phyloP scores from a whole-genome alignment of 2,797 vertebrate species.

The Columba guinea region DNA sequence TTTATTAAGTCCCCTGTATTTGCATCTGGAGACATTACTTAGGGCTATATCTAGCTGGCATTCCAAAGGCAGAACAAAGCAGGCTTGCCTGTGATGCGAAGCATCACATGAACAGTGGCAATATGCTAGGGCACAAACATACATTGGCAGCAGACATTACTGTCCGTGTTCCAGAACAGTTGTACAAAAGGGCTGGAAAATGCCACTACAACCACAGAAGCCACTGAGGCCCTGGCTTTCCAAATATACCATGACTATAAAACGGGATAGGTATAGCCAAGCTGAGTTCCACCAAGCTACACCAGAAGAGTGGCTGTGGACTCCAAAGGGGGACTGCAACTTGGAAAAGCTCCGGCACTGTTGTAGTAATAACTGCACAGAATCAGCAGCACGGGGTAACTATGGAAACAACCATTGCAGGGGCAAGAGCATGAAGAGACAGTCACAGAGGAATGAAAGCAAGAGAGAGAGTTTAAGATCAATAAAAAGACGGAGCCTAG shows the following conservation, averaged over 20 bases:
- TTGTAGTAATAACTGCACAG: not conserved
- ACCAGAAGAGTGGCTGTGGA: rapidly evolving
- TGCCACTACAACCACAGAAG: rapidly evolving
- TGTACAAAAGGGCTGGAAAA: not conserved
- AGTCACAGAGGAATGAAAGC: not conserved
- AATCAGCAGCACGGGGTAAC: not conserved
- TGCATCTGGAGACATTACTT: constrained; percentile 38
- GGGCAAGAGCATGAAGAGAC: not conserved
- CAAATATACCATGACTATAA: rapidly evolving
- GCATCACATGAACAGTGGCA: not conserved
- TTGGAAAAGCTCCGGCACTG: not conserved
- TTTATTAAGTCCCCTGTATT: constrained; percentile 13
- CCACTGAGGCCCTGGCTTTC: not conserved
- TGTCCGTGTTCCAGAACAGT: not conserved
- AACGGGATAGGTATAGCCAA: rapidly evolving
- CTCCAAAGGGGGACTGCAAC: not conserved
- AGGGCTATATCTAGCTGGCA: not conserved
- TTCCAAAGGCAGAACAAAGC: not conserved
- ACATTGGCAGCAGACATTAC: rapidly evolving
- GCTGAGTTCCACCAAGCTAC: not conserved
- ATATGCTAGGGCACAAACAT: not conserved
- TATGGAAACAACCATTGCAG: not conserved
- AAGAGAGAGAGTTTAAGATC: not conserved
- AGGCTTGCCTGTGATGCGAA: not conserved
- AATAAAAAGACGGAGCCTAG: not conserved